These are phyloP conservation scores for Sycophila sp. DNA, from an alignment of 1,140 invertebrate species.

Conservation along the genomic window DNA sequence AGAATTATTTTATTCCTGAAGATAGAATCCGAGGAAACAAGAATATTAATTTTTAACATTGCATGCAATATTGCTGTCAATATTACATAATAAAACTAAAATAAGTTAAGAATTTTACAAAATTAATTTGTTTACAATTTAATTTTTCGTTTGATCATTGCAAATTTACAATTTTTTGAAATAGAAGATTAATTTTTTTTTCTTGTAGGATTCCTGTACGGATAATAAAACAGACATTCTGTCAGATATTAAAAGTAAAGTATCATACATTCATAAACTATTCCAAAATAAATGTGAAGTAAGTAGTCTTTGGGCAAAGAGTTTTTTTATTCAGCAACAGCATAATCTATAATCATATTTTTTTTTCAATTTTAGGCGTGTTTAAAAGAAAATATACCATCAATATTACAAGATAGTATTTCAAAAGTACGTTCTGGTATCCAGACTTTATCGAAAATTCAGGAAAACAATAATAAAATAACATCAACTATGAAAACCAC, in stretches of 20 bases:
- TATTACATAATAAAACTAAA: neutral
- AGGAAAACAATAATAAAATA: conserved; percentile 46
- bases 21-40: conserved; percentile 1
- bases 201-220: conserved; percentile 27
- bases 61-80: neutral
- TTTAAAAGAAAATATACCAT: conserved; percentile 22
- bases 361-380: conserved; percentile 19
- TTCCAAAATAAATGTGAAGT: conserved; percentile 33
- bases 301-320: neutral
- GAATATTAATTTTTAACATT: neutral
- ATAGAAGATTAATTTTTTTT: neutral
- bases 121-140: neutral
- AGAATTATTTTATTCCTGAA: neutral
- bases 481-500: conserved; percentile 13
- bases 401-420: conserved; percentile 34
- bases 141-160: neutral
- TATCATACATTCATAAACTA: conserved; percentile 26
- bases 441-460: conserved; percentile 46
- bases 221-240: conserved; percentile 22
- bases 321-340: neutral
- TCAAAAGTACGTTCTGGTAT: conserved; percentile 44
- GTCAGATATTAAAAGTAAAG: conserved; percentile 31
- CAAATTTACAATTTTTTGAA: neutral
- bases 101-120: conserved; percentile 1
- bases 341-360: neutral